A percentile compares a stretch with the other conserved stretches of the same genome.
phyloP scores from a whole-genome alignment of 2,113 vertebrate species.

The Dermatemys mawii region DNA sequence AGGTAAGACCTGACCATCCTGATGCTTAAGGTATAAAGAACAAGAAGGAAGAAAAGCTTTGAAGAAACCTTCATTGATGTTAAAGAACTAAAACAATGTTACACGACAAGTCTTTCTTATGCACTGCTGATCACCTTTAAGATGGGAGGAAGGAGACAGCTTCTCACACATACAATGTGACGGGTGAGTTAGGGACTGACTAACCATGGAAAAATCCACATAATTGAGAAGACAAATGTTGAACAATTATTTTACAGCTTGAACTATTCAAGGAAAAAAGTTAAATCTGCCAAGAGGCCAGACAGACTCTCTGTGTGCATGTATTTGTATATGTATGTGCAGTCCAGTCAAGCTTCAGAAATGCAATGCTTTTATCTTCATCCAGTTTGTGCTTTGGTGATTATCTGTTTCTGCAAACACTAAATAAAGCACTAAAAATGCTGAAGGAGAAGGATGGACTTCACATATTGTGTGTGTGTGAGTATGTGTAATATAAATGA shows the following conservation, averaged over 20 bases:
- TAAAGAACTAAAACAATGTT: neutral
- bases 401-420: neutral
- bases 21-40: neutral
- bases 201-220: conserved; percentile 72
- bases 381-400: neutral
- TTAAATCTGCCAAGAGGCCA: conserved; percentile 47
- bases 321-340: neutral
- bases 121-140: neutral
- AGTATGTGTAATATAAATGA: too few relatives aligned
- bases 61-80: neutral
- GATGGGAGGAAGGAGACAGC: conserved; percentile 33
- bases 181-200: conserved; percentile 58
- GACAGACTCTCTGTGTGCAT: conserved; percentile 3
- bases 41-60: neutral
- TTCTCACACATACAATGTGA: neutral
- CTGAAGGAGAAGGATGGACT: neutral
- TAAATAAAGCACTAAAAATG: neutral
- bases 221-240: conserved; percentile 72
- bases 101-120: neutral
- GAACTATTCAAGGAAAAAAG: conserved; percentile 55
- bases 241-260: conserved; percentile 51
- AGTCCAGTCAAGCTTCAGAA: neutral
- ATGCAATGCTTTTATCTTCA: neutral
- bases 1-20: neutral
- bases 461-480: neutral